Percentiles rank a stretch among this genome's conserved stretches.
phyloP scores from a whole-genome alignment of 92 coral and sea anemone genomes.

The Palythoa grandiflora region DNA sequence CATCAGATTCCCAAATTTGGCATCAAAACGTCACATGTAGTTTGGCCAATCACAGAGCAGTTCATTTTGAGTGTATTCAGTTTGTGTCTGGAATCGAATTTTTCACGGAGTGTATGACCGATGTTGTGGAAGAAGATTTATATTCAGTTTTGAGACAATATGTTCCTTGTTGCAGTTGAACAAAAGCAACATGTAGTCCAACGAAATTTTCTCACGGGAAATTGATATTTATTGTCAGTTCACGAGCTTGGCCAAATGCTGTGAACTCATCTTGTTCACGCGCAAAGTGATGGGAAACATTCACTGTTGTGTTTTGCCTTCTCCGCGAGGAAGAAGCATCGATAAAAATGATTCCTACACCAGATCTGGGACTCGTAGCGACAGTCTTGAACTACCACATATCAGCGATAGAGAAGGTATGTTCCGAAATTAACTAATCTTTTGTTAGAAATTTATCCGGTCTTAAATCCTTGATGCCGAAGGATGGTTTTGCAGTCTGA shows the following conservation, averaged over 20 bases:
- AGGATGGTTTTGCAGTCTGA: conserved; percentile 19
- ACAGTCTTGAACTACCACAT: conserved; percentile 92
- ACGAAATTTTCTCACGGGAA: not conserved
- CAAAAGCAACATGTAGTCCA: too few relatives aligned
- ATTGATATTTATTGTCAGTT: conserved; percentile 3
- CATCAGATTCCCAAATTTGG: too few relatives aligned
- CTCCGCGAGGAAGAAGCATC: conserved; percentile 83
- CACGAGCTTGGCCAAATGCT: conserved; percentile 42
- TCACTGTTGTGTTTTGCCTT: conserved; percentile 94
- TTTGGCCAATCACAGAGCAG: too few relatives aligned
- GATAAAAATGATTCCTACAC: conserved; percentile 86
- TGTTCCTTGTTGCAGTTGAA: too few relatives aligned
- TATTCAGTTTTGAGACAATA: too few relatives aligned
- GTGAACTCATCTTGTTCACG: conserved; percentile 20
- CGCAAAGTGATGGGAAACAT: conserved; percentile 87
- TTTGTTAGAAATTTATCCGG: not conserved
- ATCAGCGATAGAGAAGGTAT: conserved; percentile 99
- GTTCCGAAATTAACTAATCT: not conserved
- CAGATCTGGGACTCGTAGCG: conserved; percentile 72
- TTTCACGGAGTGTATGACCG: too few relatives aligned
- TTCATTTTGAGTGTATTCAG: not conserved
- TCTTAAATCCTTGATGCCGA: not conserved
- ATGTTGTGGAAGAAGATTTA: too few relatives aligned
- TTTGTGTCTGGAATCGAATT: too few relatives aligned
- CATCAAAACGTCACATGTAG: too few relatives aligned